Evolutionary conservation across 2,113 vertebrate species (phyloP).

Genomic region (human): GRCh38 chr2:78362501-78363000

Average conservation of each 20-base stretch:
- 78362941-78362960: neutral
- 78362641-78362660: neutral
- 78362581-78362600: neutral
- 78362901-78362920: neutral
- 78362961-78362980: neutral
- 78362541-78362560: neutral
- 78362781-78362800: neutral
- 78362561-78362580: neutral
- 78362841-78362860: neutral
- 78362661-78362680: neutral
- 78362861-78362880: neutral
- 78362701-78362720: neutral
- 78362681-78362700: neutral
- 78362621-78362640: neutral
- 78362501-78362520: neutral
- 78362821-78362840: neutral
- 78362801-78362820: neutral
- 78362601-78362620: neutral
- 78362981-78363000: neutral
- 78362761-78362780: neutral
- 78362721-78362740: neutral
- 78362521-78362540: neutral
- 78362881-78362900: neutral
- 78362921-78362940: neutral
- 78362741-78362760: neutral